phyloP scores from a whole-genome alignment of 2,797 vertebrate species.

The Perodicticus potto region DNA sequence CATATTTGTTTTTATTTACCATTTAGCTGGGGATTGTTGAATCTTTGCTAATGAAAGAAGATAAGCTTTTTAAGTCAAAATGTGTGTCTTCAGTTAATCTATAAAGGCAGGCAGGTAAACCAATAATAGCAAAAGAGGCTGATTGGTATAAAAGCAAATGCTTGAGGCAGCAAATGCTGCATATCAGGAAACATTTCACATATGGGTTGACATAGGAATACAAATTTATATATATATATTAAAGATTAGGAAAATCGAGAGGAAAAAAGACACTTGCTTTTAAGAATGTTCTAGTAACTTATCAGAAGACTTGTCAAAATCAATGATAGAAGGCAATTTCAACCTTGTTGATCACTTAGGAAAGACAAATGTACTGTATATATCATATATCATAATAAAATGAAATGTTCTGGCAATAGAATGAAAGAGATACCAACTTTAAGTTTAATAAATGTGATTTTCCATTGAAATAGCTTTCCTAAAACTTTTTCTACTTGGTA shows the following conservation, averaged over 20 bases:
- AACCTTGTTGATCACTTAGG: neutral
- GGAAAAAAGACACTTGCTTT: neutral
- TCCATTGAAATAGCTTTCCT: neutral
- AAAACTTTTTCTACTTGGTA: neutral
- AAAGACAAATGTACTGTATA: neutral
- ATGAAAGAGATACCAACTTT: neutral
- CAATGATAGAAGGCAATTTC: neutral
- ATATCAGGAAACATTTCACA: neutral
- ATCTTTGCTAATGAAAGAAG: neutral
- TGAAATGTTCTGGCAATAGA: neutral
- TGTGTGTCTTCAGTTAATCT: neutral
- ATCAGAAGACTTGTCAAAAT: neutral
- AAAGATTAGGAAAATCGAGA: neutral
- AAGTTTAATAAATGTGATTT: neutral
- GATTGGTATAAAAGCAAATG: neutral
- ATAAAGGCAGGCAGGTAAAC: neutral
- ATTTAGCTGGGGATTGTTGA: neutral
- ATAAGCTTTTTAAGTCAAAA: neutral
- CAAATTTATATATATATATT: neutral
- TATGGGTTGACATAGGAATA: neutral
- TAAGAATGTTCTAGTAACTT: neutral
- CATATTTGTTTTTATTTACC: neutral
- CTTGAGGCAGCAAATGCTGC: neutral
- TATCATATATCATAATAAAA: neutral
- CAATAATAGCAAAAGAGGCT: neutral